Percentiles rank a stretch among this genome's conserved stretches.
phyloP scores from a whole-genome alignment of 35 echinoderm and acorn worm genomes.

The Heliocidaris tuberculata region DNA sequence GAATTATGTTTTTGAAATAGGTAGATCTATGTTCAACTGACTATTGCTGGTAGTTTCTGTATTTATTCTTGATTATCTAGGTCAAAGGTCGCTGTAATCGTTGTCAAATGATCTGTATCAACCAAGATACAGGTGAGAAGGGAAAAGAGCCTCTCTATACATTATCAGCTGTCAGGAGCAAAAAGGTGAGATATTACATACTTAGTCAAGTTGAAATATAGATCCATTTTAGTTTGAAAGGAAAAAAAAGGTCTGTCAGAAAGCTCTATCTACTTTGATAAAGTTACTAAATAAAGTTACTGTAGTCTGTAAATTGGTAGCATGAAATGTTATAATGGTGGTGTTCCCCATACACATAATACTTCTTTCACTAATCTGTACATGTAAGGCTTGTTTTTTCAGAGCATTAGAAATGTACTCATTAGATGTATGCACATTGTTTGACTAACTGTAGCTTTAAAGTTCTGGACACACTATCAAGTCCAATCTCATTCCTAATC shows the following conservation, averaged over 20 bases:
- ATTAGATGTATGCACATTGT: too few relatives aligned
- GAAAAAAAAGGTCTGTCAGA: too few relatives aligned
- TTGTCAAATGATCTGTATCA: constrained; percentile 94
- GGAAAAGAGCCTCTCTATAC: constrained; percentile 74
- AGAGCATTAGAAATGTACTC: too few relatives aligned
- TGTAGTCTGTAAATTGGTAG: background rate
- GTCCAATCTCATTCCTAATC: too few relatives aligned
- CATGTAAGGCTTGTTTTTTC: too few relatives aligned
- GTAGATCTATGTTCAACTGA: background rate
- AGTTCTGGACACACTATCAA: too few relatives aligned
- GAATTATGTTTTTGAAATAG: too few relatives aligned
- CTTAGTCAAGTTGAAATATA: too few relatives aligned
- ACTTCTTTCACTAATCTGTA: too few relatives aligned
- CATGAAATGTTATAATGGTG: background rate
- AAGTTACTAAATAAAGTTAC: background rate
- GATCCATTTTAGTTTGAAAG: background rate
- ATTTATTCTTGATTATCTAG: constrained; percentile 34
- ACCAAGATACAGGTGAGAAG: constrained; percentile 78
- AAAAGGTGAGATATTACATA: too few relatives aligned
- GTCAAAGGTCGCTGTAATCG: constrained; percentile 73
- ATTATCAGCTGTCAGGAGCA: constrained; percentile 64
- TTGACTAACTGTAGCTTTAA: too few relatives aligned
- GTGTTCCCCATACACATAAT: too few relatives aligned
- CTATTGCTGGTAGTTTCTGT: background rate
- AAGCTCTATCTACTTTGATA: background rate